Base-by-base conservation (phyloP, 2,888 invertebrate genomes). In the Punctoribates punctum region DNA sequence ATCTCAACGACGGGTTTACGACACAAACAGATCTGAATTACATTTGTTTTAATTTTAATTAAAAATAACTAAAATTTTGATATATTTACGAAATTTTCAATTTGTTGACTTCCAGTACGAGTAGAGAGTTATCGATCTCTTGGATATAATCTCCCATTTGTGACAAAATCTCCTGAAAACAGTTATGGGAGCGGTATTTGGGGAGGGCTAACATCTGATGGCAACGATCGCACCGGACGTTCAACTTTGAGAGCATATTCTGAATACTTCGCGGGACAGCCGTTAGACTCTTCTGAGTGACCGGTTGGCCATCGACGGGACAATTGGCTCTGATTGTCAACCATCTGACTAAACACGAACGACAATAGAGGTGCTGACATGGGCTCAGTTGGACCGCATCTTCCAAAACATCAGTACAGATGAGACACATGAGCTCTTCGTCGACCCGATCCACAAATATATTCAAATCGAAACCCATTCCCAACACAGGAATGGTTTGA, bases 91-190 rank as follows among this genome's bases (percentile, higher is more conserved):
- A n/a, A 54, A 54, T 54, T n/a, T 20, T 54, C 9, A 17, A 6
- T 6, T 54, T 6, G 25, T 29, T 62, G 15, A 29, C 2, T 62
- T 62, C 62, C 17, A 62, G 62, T 13, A 20, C 6, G n/a, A 62
- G 2, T 1, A 62, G 15, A 29, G 29, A 8, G 15, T 15, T 62
- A 62, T 62, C 29, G 29, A 62, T 20, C 34, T 62, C 62, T 27
- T 62, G 15, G 62, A 62, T 62, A 62, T 62, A 62, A 29, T 29
- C 62, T 62, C 62, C 62, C 62, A 62, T 62, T 62, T 62, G 62
- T 27, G 29, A 62, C 62, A 62, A 62, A 27, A 62, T 62, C 34
- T 62, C 62, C 29, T 62, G 62, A 20, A 62, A 62, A 13, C 62
- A 62, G 62, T 62, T 29, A 29, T 62, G 62, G 15, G 11, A 15